A percentile compares a stretch with the other conserved stretches of the same genome.
Conservation (phyloP, 2,797 vertebrate genomes). For the Urophycis tenuis region DNA sequence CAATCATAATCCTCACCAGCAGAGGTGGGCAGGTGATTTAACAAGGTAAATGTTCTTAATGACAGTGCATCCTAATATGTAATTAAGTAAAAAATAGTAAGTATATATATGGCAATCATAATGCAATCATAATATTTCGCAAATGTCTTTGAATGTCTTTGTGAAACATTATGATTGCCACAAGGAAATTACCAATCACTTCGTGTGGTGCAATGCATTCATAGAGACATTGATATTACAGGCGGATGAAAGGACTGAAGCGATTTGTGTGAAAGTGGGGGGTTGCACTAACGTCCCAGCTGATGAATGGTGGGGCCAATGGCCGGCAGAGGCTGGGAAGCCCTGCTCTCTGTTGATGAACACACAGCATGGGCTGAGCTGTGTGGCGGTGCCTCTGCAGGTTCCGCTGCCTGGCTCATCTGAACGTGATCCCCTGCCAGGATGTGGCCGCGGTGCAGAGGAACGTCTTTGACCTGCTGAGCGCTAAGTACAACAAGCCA, state of each 20-base stretch:
- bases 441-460: slow-evolving; percentile 57
- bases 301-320: neutral
- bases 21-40: neutral
- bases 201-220: neutral
- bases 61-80: neutral
- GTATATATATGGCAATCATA: no score
- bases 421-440: slow-evolving; percentile 47
- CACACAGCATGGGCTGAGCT: neutral
- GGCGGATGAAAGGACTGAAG: neutral
- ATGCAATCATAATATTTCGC: no score
- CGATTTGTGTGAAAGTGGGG: neutral
- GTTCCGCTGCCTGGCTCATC: slow-evolving; percentile 53
- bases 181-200: no score
- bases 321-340: neutral
- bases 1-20: slow-evolving; percentile 27
- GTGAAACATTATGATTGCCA: no score
- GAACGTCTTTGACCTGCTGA: slow-evolving; percentile 30
- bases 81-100: neutral
- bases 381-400: slow-evolving; percentile 31
- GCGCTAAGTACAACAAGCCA: neutral
- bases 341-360: neutral
- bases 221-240: neutral
- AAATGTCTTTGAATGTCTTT: no score
- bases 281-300: neutral
- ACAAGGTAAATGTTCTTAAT: slow-evolving; percentile 38